Percentiles rank a stretch among this genome's conserved stretches.
Conservation (phyloP, 2,888 invertebrate species). For the Drosophila mimetica region DNA sequence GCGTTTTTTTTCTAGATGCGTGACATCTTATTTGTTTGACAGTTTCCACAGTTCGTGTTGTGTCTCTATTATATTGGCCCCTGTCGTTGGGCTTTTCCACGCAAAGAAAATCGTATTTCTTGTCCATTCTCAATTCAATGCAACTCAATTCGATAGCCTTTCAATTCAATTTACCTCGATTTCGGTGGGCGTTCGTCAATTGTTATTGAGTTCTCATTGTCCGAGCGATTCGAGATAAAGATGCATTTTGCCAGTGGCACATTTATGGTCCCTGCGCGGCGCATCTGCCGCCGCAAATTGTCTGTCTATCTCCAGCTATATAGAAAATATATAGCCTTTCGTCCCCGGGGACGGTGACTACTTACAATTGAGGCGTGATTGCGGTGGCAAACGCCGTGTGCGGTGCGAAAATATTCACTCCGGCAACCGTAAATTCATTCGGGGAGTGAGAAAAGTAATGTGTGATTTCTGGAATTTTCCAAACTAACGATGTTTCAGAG, state of each 20-base stretch:
- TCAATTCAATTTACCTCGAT: slow-evolving; percentile 39
- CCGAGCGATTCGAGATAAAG: slow-evolving; percentile 57
- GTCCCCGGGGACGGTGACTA: slow-evolving; percentile 16
- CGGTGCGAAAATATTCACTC: slow-evolving; percentile 51
- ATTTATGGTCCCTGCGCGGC: slow-evolving; percentile 18
- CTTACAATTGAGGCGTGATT: slow-evolving; percentile 77
- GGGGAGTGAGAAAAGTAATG: slow-evolving; percentile 7
- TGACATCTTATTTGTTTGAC: slow-evolving; percentile 63
- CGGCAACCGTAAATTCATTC: slow-evolving; percentile 8
- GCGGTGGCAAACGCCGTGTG: slow-evolving; percentile 65
- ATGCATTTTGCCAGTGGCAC: slow-evolving; percentile 34
- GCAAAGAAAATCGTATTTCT: slow-evolving; percentile 28
- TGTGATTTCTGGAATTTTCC: slow-evolving; percentile 1
- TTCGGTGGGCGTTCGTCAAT: slow-evolving; percentile 66
- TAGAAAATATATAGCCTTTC: slow-evolving; percentile 4
- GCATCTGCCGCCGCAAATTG: slow-evolving; percentile 69
- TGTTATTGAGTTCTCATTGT: slow-evolving; percentile 65
- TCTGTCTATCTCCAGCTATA: slow-evolving; percentile 34
- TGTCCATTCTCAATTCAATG: slow-evolving; percentile 13
- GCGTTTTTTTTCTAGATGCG: slow-evolving; percentile 67
- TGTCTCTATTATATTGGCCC: slow-evolving; percentile 66
- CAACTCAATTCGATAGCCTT: slow-evolving; percentile 33
- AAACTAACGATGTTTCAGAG: not conserved
- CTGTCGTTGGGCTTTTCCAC: slow-evolving; percentile 28
- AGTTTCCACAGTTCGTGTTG: slow-evolving; percentile 1